Conservation (phyloP, 2,888 invertebrate genomes). For the Monoplex corrugatus region DNA sequence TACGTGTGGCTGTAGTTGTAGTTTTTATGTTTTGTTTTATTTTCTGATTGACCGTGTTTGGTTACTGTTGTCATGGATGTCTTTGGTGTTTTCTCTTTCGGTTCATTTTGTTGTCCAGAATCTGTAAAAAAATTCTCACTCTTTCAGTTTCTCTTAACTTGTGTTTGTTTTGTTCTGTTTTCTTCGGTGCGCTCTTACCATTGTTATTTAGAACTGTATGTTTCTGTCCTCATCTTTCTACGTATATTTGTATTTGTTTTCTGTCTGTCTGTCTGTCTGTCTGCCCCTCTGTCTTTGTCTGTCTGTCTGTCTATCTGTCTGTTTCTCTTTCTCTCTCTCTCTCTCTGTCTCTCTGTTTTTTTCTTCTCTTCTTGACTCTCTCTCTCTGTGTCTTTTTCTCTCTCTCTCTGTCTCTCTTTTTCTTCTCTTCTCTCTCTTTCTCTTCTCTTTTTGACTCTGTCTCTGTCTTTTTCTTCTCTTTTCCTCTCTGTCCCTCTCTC, state of each 20-base stretch:
- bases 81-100: neutral
- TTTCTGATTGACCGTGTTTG: no score
- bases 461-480: neutral
- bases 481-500: neutral
- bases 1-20: neutral
- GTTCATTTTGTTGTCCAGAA: neutral
- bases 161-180: neutral
- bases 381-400: neutral
- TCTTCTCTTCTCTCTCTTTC: neutral
- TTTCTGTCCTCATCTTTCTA: neutral
- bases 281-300: conserved; percentile 1
- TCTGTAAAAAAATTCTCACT: neutral
- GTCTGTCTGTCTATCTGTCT: neutral
- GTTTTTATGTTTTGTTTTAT: neutral
- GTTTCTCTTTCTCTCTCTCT: neutral
- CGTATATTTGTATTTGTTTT: no score
- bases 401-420: neutral
- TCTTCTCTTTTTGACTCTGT: neutral
- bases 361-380: neutral
- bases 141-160: neutral
- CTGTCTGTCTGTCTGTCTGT: neutral
- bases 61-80: no score
- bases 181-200: neutral
- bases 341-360: neutral
- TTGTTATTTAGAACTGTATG: neutral